Conservation (phyloP, 2,888 invertebrate species). For the Scotopteryx bipunctaria region DNA sequence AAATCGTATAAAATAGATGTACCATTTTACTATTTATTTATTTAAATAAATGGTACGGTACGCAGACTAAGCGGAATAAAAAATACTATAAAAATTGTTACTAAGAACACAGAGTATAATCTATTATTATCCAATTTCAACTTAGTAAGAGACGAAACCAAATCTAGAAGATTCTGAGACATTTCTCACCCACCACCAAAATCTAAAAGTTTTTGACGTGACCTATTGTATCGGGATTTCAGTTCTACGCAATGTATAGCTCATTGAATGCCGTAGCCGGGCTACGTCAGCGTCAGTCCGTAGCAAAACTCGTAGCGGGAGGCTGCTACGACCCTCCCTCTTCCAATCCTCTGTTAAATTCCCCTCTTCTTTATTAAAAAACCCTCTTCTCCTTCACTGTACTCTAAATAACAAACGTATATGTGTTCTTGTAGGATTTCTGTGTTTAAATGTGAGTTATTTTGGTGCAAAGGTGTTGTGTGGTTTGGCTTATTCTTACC, state of each 20-base stretch:
- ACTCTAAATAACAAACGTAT: background rate
- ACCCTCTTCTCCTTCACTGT: conserved; percentile 23
- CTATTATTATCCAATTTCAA: too few species aligned
- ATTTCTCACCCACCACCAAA: too few species aligned
- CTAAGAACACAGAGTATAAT: too few species aligned
- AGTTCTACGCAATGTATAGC: background rate
- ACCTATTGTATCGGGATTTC: conserved; percentile 4
- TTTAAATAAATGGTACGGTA: too few species aligned
- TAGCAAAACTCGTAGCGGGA: conserved; percentile 51
- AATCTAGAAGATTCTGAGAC: background rate
- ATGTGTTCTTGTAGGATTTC: background rate
- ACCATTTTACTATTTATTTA: too few species aligned
- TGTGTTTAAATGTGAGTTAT: background rate
- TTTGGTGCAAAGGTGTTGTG: conserved; percentile 21
- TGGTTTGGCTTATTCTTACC: conserved; percentile 21
- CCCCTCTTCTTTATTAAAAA: conserved; percentile 59
- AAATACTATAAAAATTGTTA: too few species aligned
- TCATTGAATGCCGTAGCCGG: conserved; percentile 36
- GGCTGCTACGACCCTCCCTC: conserved; percentile 46
- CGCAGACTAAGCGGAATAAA: too few species aligned
- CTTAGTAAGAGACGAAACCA: too few species aligned
- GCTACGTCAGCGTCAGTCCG: conserved; percentile 55
- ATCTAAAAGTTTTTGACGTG: too few species aligned
- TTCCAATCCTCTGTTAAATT: conserved; percentile 44
- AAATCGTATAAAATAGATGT: too few species aligned